Conservation (phyloP, 1,140 invertebrate genomes). For the Sogatella furcifera region DNA sequence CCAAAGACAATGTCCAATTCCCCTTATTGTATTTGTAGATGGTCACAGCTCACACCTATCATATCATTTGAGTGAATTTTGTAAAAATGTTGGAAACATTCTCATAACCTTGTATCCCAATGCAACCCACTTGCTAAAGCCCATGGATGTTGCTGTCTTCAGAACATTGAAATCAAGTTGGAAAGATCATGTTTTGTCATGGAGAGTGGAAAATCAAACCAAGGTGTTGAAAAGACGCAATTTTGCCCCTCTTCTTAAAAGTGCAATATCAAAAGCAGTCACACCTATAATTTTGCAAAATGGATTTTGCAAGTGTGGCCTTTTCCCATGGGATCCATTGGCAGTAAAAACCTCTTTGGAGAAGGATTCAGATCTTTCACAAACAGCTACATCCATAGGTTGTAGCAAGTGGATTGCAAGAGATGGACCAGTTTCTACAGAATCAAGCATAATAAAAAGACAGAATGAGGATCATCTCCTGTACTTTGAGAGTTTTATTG, state of each 20-base stretch:
- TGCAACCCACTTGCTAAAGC: constrained; percentile 34
- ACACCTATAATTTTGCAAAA: neutral
- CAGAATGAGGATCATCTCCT: too few species aligned
- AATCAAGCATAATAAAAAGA: too few species aligned
- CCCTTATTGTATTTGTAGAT: constrained; percentile 34
- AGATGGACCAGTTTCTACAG: too few species aligned
- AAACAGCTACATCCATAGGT: too few species aligned
- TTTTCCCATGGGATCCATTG: neutral
- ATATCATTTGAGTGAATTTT: constrained; percentile 31
- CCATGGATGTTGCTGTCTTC: constrained; percentile 32
- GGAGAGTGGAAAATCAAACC: constrained; percentile 15
- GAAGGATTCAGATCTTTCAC: too few species aligned
- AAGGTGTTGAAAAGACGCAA: constrained; percentile 19
- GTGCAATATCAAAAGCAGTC: neutral
- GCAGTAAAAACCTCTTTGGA: neutral
- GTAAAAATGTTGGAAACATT: constrained; percentile 30
- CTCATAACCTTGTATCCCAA: constrained; percentile 33
- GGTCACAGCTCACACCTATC: constrained; percentile 31
- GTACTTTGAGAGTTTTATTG: too few species aligned
- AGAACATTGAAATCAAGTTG: constrained; percentile 29
- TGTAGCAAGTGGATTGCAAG: too few species aligned
- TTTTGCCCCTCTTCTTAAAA: constrained; percentile 13
- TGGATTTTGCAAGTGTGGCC: neutral
- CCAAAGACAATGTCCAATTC: constrained; percentile 10
- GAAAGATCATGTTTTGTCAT: constrained; percentile 25